phyloP scores from a whole-genome alignment of 2,888 invertebrate genomes.

The Pyralis farinalis region DNA sequence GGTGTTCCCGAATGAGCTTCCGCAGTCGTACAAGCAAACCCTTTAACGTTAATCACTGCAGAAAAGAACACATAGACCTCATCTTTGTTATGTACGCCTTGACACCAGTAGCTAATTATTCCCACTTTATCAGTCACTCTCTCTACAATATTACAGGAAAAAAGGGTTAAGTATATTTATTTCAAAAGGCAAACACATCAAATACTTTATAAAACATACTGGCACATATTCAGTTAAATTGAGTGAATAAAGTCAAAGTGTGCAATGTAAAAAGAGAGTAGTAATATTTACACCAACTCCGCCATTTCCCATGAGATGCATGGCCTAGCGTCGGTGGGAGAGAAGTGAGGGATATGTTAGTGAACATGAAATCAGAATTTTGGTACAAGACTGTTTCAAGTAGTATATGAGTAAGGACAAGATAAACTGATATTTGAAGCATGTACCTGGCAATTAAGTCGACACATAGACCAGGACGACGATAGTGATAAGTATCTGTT shows the following conservation, averaged over 20 bases:
- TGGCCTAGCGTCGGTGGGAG: constrained; percentile 84
- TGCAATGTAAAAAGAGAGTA: constrained; percentile 68
- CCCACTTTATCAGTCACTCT: too few species aligned
- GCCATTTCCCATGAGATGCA: constrained; percentile 95
- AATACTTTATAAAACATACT: constrained; percentile 19
- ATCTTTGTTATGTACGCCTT: too few species aligned
- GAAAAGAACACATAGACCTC: too few species aligned
- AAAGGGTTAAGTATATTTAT: too few species aligned
- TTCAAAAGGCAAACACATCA: constrained; percentile 33
- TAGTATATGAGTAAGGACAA: constrained; percentile 35
- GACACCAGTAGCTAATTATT: too few species aligned
- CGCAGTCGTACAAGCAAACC: too few species aligned
- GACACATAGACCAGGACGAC: too few species aligned
- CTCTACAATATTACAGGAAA: too few species aligned
- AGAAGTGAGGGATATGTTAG: constrained; percentile 70
- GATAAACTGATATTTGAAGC: constrained; percentile 5
- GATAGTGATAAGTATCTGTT: too few species aligned
- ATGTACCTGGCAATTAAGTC: too few species aligned
- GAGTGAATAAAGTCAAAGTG: constrained; percentile 59
- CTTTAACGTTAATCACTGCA: too few species aligned
- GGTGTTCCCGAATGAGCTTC: too few species aligned
- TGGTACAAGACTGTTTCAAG: neutral
- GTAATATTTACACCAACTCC: constrained; percentile 93
- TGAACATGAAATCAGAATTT: constrained; percentile 26
- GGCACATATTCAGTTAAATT: constrained; percentile 29